Percentiles rank a stretch among this genome's conserved stretches.
Evolutionary conservation across 2,888 invertebrate species (phyloP).

Genomic region (Tachina grossa): DNA sequence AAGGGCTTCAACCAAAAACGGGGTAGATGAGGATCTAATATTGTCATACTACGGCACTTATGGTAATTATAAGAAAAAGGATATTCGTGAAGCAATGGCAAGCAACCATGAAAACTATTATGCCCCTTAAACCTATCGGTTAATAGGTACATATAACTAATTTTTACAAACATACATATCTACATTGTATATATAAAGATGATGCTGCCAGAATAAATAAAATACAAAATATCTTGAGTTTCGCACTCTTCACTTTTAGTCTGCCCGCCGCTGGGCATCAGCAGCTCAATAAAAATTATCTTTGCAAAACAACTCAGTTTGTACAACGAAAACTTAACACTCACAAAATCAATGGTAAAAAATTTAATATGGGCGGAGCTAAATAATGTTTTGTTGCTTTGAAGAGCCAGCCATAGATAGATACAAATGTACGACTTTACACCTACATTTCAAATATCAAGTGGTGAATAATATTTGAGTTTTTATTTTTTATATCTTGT

Average conservation of each 20-base stretch:
- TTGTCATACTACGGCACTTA: too few relatives aligned
- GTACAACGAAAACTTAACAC: constrained; percentile 75
- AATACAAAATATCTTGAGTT: constrained; percentile 34
- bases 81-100: constrained; percentile 13
- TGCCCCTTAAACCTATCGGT: too few relatives aligned
- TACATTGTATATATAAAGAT: too few relatives aligned
- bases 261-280: constrained; percentile 1
- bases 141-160: not conserved
- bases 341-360: constrained; percentile 80
- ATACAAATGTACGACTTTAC: not conserved
- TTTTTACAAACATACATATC: not conserved
- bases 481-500: not conserved
- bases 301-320: constrained; percentile 19
- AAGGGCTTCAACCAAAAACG: constrained; percentile 1
- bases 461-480: constrained; percentile 45
- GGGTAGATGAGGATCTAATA: too few relatives aligned
- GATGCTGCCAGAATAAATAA: constrained; percentile 32
- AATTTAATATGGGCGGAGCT: constrained; percentile 80
- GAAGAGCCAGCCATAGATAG: constrained; percentile 30
- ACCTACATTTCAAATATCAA: constrained; percentile 9
- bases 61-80: too few relatives aligned
- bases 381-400: constrained; percentile 48
- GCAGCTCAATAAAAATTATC: constrained; percentile 43
- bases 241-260: constrained; percentile 28
- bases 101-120: too few relatives aligned